phyloP scores from a whole-genome alignment of 2,888 invertebrate genomes.

The Sesia bembeciformis region DNA sequence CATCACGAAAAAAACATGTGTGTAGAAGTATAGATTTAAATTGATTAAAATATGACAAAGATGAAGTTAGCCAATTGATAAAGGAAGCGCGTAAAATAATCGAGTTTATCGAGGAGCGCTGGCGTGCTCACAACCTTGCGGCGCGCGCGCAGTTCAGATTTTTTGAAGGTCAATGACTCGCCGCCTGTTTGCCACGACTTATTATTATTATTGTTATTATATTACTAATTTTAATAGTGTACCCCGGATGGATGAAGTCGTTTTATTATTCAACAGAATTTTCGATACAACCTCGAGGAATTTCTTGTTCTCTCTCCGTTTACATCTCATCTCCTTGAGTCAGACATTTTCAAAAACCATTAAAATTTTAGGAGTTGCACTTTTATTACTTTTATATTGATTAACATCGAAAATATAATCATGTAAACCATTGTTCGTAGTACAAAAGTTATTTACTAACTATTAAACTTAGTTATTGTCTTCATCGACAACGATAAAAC shows the following conservation, averaged over 20 bases:
- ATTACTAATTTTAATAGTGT: background rate
- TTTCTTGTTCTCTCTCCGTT: too few relatives aligned
- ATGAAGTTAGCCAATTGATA: slow-evolving; percentile 1
- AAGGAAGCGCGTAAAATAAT: slow-evolving; percentile 12
- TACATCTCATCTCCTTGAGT: too few relatives aligned
- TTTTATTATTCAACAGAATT: background rate
- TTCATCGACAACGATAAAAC: too few relatives aligned
- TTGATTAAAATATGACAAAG: background rate
- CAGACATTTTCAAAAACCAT: too few relatives aligned
- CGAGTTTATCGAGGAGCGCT: slow-evolving; percentile 15
- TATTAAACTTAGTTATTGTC: too few relatives aligned
- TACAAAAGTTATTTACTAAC: too few relatives aligned
- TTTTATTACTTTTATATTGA: too few relatives aligned
- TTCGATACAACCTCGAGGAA: too few relatives aligned
- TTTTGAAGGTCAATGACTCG: slow-evolving; percentile 74
- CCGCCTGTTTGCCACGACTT: slow-evolving; percentile 43
- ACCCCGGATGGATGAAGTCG: background rate
- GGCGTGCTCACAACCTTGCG: slow-evolving; percentile 57
- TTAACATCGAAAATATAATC: too few relatives aligned
- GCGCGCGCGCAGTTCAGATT: slow-evolving; percentile 67
- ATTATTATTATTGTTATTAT: slow-evolving; percentile 47
- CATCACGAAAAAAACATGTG: background rate
- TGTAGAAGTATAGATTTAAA: slow-evolving; percentile 1
- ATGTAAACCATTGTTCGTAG: too few relatives aligned
- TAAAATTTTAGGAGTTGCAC: too few relatives aligned